These are phyloP conservation scores for Pteronura brasiliensis DNA, from an alignment of 2,113 vertebrate species.

Conservation along the genomic window DNA sequence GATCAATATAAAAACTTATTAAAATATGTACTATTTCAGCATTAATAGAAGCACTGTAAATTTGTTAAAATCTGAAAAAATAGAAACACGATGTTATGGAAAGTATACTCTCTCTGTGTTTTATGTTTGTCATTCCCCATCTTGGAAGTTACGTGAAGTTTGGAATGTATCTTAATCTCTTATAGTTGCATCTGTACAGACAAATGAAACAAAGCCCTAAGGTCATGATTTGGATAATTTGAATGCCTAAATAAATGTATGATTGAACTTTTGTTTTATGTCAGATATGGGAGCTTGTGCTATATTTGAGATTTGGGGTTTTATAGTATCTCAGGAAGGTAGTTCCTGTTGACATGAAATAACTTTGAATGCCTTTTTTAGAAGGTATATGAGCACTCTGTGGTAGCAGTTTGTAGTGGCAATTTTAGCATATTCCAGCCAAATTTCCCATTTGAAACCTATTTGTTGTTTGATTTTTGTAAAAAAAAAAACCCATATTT, in stretches of 20 bases:
- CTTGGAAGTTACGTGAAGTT: neutral
- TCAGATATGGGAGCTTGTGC: neutral
- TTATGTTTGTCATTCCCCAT: neutral
- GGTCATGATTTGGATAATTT: neutral
- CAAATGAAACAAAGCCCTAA: neutral
- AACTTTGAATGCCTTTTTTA: neutral
- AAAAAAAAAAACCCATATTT: constrained; percentile 4
- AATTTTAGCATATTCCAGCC: neutral
- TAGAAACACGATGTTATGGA: neutral
- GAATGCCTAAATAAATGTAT: neutral
- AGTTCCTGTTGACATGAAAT: neutral
- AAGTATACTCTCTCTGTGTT: neutral
- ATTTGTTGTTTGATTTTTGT: neutral
- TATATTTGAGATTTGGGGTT: neutral
- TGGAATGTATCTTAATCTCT: neutral
- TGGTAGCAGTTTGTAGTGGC: neutral
- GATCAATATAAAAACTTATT: neutral
- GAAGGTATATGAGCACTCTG: neutral
- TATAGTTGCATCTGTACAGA: neutral
- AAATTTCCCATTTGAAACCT: neutral
- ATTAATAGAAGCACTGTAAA: neutral
- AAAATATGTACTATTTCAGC: neutral
- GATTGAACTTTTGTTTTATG: neutral
- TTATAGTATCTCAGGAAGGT: neutral
- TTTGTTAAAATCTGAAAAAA: neutral